These are phyloP conservation scores for Hylia prasina DNA, from an alignment of 2,113 vertebrate species.

Conservation along the genomic window DNA sequence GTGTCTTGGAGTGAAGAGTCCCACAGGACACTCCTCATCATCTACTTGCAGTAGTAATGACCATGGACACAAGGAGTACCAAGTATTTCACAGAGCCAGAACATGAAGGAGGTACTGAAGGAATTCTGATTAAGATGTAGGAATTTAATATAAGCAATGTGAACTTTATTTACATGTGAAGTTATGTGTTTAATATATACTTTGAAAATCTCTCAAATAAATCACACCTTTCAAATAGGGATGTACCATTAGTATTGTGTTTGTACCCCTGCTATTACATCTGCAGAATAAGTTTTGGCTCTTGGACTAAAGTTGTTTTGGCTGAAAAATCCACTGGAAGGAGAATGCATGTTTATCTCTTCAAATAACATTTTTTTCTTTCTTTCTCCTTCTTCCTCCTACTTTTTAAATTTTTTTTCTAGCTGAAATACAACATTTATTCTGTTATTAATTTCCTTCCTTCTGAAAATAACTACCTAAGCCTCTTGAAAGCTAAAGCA, in stretches of 20 bases:
- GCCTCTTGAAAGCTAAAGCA: neutral
- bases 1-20: neutral
- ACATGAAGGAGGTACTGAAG: neutral
- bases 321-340: neutral
- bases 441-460: neutral
- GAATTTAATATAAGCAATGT: neutral
- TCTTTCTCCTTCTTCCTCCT: neutral
- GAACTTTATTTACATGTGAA: neutral
- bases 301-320: neutral
- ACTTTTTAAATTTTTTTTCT: neutral
- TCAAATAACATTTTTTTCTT: neutral
- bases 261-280: neutral
- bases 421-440: neutral
- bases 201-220: neutral
- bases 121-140: neutral
- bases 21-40: neutral
- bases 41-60: neutral
- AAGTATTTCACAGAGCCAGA: neutral
- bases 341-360: neutral
- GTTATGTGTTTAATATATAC: neutral
- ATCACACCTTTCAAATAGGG: neutral
- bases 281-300: neutral
- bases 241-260: neutral
- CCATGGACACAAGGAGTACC: neutral
- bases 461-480: neutral